phyloP scores from a whole-genome alignment of 2,797 vertebrate genomes.

The Malacoraja senta region DNA sequence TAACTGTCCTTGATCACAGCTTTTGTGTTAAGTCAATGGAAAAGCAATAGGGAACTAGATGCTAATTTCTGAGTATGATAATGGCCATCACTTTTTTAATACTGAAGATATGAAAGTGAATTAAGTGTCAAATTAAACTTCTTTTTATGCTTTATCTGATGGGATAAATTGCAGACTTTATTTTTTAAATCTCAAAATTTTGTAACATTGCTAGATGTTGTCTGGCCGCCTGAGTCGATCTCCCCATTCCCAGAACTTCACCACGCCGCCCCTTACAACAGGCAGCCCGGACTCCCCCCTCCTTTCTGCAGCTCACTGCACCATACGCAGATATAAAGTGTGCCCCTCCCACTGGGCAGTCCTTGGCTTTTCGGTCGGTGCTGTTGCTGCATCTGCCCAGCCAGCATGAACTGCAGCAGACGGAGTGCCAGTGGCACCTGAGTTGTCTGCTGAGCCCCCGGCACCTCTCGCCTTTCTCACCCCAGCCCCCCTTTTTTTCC shows the following conservation, averaged over 20 bases:
- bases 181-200: too few species aligned
- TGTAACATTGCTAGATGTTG: too few species aligned
- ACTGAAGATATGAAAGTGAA: too few species aligned
- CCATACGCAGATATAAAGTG: neutral
- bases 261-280: conserved; percentile 49
- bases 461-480: neutral
- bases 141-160: too few species aligned
- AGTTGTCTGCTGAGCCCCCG: neutral
- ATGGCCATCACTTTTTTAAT: too few species aligned
- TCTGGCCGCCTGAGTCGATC: neutral
- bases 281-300: conserved; percentile 43
- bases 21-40: too few species aligned
- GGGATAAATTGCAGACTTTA: too few species aligned
- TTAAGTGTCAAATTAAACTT: too few species aligned
- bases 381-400: conserved; percentile 42
- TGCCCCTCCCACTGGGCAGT: conserved; percentile 42
- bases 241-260: conserved; percentile 49
- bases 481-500: neutral
- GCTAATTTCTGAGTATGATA: too few species aligned
- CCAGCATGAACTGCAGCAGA: conserved; percentile 41
- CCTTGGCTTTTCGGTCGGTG: conserved; percentile 42
- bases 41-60: too few species aligned
- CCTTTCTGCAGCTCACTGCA: conserved; percentile 42
- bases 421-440: neutral
- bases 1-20: too few species aligned